phyloP scores from a whole-genome alignment of 2,888 invertebrate genomes.

The Cabera pusaria region DNA sequence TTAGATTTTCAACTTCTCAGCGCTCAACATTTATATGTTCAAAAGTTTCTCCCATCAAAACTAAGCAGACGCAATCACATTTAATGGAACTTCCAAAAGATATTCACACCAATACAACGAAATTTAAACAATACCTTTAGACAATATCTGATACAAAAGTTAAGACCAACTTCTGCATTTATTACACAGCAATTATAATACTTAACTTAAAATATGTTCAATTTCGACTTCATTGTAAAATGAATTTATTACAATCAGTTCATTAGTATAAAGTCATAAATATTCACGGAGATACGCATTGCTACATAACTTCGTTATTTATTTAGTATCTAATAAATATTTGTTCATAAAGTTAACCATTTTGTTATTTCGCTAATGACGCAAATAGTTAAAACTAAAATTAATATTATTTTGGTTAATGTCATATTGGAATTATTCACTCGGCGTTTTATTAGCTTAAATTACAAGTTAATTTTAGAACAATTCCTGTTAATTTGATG shows the following conservation, averaged over 20 bases:
- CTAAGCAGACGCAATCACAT: constrained; percentile 1
- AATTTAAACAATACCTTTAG: constrained; percentile 9
- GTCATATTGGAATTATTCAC: too few relatives aligned
- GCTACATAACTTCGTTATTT: too few relatives aligned
- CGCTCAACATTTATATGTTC: too few relatives aligned
- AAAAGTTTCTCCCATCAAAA: neutral
- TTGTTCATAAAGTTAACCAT: too few relatives aligned
- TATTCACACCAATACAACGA: constrained; percentile 1
- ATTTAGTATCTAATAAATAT: constrained; percentile 16
- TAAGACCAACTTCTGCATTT: too few relatives aligned
- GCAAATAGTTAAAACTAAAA: constrained; percentile 2
- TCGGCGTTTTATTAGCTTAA: too few relatives aligned
- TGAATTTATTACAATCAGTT: constrained; percentile 45
- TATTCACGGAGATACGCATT: too few relatives aligned
- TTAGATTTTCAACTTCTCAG: too few relatives aligned
- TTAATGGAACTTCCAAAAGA: neutral
- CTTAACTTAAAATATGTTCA: constrained; percentile 23
- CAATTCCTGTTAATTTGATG: too few relatives aligned
- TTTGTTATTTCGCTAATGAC: constrained; percentile 11
- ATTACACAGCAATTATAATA: too few relatives aligned
- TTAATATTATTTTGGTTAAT: too few relatives aligned
- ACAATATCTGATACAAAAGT: constrained; percentile 3
- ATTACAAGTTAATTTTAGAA: too few relatives aligned
- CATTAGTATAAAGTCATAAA: constrained; percentile 44
- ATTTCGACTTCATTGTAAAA: constrained; percentile 41